Percentiles rank a stretch among this genome's conserved stretches.
phyloP scores from a whole-genome alignment of 2,797 vertebrate species.

The Tenualosa ilisha region DNA sequence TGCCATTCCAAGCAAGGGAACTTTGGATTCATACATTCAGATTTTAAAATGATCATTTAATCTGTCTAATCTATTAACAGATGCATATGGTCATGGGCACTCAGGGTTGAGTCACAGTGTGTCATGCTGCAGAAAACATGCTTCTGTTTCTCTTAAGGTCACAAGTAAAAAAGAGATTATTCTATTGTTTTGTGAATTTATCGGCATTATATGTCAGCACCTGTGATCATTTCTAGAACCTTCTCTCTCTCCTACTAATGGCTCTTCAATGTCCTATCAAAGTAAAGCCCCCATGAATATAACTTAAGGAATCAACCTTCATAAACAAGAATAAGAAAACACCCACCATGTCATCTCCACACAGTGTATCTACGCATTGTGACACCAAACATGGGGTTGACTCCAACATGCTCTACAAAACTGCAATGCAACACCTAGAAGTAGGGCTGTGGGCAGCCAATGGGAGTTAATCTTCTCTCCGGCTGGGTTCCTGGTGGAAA shows the following conservation, averaged over 20 bases:
- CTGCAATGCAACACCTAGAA: background rate
- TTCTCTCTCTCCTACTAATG: too few species aligned
- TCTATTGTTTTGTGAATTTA: constrained; percentile 42
- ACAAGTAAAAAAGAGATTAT: background rate
- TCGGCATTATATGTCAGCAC: too few species aligned
- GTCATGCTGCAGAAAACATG: constrained; percentile 69
- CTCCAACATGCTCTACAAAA: background rate
- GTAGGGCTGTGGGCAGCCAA: background rate
- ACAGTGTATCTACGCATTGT: background rate
- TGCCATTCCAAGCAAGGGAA: background rate
- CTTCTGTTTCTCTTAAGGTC: background rate
- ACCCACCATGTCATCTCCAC: background rate
- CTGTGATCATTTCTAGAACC: too few species aligned
- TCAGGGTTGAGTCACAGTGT: constrained; percentile 31
- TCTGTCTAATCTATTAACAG: too few species aligned
- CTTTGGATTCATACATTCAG: background rate
- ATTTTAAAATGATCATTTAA: too few species aligned
- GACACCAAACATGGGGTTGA: background rate
- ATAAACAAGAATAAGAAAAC: background rate
- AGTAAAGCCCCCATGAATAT: too few species aligned
- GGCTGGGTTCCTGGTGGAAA: background rate
- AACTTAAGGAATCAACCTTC: too few species aligned
- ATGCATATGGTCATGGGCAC: too few species aligned
- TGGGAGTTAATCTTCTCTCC: background rate
- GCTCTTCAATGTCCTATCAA: too few species aligned